A percentile compares a stretch with the other conserved stretches of the same genome.
Conservation (phyloP, 2,797 vertebrate species). For the Centroberyx gerrardi region DNA sequence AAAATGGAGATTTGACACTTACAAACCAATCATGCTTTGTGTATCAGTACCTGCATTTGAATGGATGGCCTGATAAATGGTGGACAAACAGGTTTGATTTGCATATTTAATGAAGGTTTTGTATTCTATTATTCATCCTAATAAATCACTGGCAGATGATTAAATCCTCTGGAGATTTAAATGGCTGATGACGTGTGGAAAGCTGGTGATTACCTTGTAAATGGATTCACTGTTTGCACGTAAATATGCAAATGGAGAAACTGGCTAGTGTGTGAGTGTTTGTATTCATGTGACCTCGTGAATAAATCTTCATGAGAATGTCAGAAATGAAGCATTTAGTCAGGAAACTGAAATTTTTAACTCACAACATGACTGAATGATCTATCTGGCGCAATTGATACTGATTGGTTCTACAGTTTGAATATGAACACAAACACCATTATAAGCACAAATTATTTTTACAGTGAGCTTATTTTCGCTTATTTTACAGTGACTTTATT, state of each 20-base stretch:
- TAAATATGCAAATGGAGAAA: slow-evolving; percentile 32
- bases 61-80: slow-evolving; percentile 27
- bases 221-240: slow-evolving; percentile 32
- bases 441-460: slow-evolving; percentile 26
- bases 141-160: slow-evolving; percentile 34
- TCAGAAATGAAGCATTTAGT: not conserved
- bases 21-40: slow-evolving; percentile 33
- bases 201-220: slow-evolving; percentile 47
- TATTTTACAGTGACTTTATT: slow-evolving; percentile 34
- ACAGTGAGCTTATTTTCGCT: slow-evolving; percentile 27
- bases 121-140: slow-evolving; percentile 20
- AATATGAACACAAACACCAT: slow-evolving; percentile 20
- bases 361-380: not conserved
- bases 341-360: not conserved
- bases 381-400: not conserved
- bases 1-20: slow-evolving; percentile 31
- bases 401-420: not conserved
- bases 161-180: slow-evolving; percentile 28
- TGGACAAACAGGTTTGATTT: slow-evolving; percentile 41
- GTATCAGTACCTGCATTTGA: not conserved
- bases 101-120: slow-evolving; percentile 48
- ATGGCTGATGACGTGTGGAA: slow-evolving; percentile 37
- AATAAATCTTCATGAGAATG: slow-evolving; percentile 8
- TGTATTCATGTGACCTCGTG: slow-evolving; percentile 5
- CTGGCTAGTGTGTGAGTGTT: not conserved